A percentile compares a stretch with the other conserved stretches of the same genome.
phyloP scores from a whole-genome alignment of 2,888 invertebrate species.

The Toxonevra muliebris region DNA sequence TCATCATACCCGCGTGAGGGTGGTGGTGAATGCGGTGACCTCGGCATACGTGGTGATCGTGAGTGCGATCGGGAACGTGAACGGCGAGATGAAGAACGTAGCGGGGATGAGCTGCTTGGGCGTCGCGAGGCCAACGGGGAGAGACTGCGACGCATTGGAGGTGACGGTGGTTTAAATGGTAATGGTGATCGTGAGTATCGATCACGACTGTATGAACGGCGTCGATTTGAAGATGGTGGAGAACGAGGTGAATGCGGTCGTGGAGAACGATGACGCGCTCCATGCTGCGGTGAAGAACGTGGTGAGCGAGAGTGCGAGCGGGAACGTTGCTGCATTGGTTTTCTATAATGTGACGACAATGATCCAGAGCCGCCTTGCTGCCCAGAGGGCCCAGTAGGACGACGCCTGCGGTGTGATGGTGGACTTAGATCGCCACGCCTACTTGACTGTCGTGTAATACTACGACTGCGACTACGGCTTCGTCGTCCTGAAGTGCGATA shows the following conservation, averaged over 20 bases:
- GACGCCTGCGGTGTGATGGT: constrained; percentile 46
- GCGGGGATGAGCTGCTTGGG: constrained; percentile 27
- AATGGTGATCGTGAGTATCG: constrained; percentile 59
- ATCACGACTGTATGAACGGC: constrained; percentile 54
- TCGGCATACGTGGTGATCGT: constrained; percentile 32
- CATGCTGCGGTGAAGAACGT: constrained; percentile 27
- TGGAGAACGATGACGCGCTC: constrained; percentile 1
- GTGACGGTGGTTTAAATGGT: constrained; percentile 61
- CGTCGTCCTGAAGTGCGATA: constrained; percentile 39
- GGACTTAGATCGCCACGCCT: constrained; percentile 39
- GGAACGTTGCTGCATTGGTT: constrained; percentile 44
- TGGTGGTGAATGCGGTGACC: constrained; percentile 35
- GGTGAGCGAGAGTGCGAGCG: constrained; percentile 41
- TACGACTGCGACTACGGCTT: constrained; percentile 55
- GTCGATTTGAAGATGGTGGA: constrained; percentile 42
- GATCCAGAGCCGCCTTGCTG: constrained; percentile 20
- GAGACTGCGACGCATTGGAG: constrained; percentile 59
- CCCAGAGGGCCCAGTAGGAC: background rate
- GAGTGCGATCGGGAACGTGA: constrained; percentile 37
- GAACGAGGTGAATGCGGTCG: constrained; percentile 48
- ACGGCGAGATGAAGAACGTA: constrained; percentile 25
- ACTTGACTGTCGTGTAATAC: constrained; percentile 42
- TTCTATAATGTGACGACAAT: constrained; percentile 44
- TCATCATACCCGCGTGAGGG: constrained; percentile 36
- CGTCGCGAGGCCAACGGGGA: constrained; percentile 39